Evolutionary conservation across 2,888 invertebrate species (phyloP).

Genomic region (Elegia similella): DNA sequence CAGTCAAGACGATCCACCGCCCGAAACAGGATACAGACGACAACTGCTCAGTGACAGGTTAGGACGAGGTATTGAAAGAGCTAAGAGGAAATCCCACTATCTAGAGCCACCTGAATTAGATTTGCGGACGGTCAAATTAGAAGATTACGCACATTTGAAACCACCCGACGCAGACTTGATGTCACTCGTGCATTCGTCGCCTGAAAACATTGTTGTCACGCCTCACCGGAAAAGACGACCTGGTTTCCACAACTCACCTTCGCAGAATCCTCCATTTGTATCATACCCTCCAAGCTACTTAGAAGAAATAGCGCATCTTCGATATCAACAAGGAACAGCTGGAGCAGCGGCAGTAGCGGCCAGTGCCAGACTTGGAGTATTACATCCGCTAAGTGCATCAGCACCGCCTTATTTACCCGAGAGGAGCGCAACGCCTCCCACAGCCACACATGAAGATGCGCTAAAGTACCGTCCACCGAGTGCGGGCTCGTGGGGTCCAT

Average conservation of each 20-base stretch:
- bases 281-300: constrained; percentile 89
- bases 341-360: constrained; percentile 83
- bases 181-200: constrained; percentile 86
- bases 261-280: constrained; percentile 93
- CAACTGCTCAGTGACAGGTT: constrained; percentile 83
- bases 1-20: constrained; percentile 75
- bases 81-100: constrained; percentile 84
- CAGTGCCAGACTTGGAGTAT: constrained; percentile 69
- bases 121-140: constrained; percentile 83
- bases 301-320: constrained; percentile 85
- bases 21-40: constrained; percentile 81
- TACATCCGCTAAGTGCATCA: constrained; percentile 86
- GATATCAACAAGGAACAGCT: constrained; percentile 83
- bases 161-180: constrained; percentile 87
- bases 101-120: constrained; percentile 87
- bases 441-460: constrained; percentile 80
- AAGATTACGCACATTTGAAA: constrained; percentile 84
- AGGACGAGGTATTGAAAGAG: constrained; percentile 82
- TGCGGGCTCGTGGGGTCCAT: constrained; percentile 86
- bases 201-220: constrained; percentile 92
- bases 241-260: constrained; percentile 93
- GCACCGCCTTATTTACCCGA: constrained; percentile 87
- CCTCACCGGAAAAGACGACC: constrained; percentile 93
- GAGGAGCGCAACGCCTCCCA: constrained; percentile 83
- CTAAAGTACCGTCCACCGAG: constrained; percentile 86